Conservation (phyloP, 2,888 invertebrate genomes). For the Smittia aterrima region DNA sequence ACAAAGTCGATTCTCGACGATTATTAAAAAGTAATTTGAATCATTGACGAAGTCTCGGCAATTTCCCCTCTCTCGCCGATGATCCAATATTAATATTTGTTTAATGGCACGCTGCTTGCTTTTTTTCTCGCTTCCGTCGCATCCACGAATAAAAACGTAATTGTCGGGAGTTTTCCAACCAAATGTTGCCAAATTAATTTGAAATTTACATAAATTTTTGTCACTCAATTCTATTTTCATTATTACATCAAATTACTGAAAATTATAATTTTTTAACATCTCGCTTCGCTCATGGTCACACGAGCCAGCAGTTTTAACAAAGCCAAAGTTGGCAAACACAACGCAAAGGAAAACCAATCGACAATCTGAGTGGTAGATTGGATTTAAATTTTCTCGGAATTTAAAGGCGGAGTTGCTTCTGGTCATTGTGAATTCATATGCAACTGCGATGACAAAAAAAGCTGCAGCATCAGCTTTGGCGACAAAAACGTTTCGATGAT, state of each 20-base stretch:
- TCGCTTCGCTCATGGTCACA: neutral
- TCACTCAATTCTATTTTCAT: neutral
- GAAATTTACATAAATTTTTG: slow-evolving; percentile 26
- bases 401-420: slow-evolving; percentile 6
- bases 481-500: neutral
- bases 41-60: neutral
- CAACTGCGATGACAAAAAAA: neutral
- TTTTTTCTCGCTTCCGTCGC: slow-evolving; percentile 9
- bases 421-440: neutral
- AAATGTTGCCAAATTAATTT: slow-evolving; percentile 33
- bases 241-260: neutral
- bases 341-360: neutral
- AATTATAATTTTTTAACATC: neutral
- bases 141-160: slow-evolving; percentile 20
- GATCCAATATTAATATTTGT: slow-evolving; percentile 35
- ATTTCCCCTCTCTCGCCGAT: neutral
- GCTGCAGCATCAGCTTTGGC: neutral
- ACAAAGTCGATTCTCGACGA: neutral
- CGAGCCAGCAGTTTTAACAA: neutral
- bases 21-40: slow-evolving; percentile 34
- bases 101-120: neutral
- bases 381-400: neutral
- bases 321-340: too few relatives aligned
- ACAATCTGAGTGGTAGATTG: neutral
- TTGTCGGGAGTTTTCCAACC: slow-evolving; percentile 24